A percentile compares a stretch with the other conserved stretches of the same genome.
Conservation (phyloP, 2,113 vertebrate genomes). For the Myxocyprinus asiaticus region DNA sequence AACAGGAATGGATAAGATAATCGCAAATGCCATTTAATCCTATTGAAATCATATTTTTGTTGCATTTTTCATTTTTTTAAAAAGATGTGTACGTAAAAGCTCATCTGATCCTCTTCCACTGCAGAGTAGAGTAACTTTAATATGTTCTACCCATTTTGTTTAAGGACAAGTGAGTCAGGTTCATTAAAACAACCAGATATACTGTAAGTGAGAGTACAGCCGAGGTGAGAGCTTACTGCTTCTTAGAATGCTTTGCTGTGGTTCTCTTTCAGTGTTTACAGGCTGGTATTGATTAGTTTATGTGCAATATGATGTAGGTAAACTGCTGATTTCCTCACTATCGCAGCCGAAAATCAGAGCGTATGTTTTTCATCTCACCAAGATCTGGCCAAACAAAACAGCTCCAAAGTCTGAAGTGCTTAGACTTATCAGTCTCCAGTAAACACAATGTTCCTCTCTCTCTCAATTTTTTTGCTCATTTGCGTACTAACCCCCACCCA, state of each 20-base stretch:
- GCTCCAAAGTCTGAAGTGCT: constrained; percentile 44
- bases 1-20: constrained; percentile 65
- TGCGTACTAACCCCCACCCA: background rate
- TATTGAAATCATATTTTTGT: constrained; percentile 22
- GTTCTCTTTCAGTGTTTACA: constrained; percentile 16
- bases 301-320: constrained; percentile 22
- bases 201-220: constrained; percentile 14
- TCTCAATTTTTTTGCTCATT: background rate
- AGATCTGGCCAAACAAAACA: constrained; percentile 44
- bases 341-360: constrained; percentile 37
- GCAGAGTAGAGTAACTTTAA: constrained; percentile 46
- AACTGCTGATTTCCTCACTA: constrained; percentile 28
- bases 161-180: constrained; percentile 52
- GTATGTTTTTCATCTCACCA: constrained; percentile 35
- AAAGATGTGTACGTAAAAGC: background rate
- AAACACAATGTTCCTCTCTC: constrained; percentile 42
- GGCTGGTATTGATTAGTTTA: constrained; percentile 42
- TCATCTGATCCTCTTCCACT: constrained; percentile 11
- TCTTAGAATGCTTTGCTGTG: constrained; percentile 10
- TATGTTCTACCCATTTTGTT: constrained; percentile 58
- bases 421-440: constrained; percentile 40
- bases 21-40: constrained; percentile 51
- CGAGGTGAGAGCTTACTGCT: constrained; percentile 32
- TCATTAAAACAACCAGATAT: constrained; percentile 61
- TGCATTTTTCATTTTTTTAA: constrained; percentile 1